These are phyloP conservation scores for Lamellibrachia luymesi DNA, from an alignment of 1,140 invertebrate genomes.

Conservation along the genomic window DNA sequence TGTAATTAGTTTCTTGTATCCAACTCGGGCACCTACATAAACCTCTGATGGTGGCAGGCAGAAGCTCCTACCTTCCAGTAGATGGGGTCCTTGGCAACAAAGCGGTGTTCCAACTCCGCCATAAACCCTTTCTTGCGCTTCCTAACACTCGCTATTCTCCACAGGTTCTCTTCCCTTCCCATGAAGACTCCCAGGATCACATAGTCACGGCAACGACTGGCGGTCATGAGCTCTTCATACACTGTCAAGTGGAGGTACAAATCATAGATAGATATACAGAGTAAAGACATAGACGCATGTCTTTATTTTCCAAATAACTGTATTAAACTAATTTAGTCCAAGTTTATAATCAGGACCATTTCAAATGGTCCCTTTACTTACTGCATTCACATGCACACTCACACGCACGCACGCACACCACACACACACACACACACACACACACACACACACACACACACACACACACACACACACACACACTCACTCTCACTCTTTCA, in stretches of 20 bases:
- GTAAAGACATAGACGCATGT: background rate
- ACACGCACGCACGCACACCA: background rate
- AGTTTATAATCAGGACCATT: no score
- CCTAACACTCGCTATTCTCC: constrained; percentile 44
- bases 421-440: background rate
- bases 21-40: no score
- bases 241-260: constrained; percentile 38
- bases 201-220: constrained; percentile 18
- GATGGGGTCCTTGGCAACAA: constrained; percentile 41
- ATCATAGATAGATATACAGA: constrained; percentile 30
- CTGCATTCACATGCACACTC: no score
- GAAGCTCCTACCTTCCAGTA: constrained; percentile 22
- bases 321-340: no score
- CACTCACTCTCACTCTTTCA: background rate
- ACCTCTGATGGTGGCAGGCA: no score
- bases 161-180: constrained; percentile 37
- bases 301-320: no score
- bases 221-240: constrained; percentile 32
- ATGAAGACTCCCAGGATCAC: constrained; percentile 44
- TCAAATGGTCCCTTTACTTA: no score
- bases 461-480: background rate
- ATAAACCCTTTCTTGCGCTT: constrained; percentile 42
- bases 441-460: background rate
- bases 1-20: no score
- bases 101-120: constrained; percentile 38